Evolutionary conservation across 2,113 vertebrate genomes (phyloP), one percentile per base, ranked within the genome.

Genomic region (Macquaria ambigua): DNA sequence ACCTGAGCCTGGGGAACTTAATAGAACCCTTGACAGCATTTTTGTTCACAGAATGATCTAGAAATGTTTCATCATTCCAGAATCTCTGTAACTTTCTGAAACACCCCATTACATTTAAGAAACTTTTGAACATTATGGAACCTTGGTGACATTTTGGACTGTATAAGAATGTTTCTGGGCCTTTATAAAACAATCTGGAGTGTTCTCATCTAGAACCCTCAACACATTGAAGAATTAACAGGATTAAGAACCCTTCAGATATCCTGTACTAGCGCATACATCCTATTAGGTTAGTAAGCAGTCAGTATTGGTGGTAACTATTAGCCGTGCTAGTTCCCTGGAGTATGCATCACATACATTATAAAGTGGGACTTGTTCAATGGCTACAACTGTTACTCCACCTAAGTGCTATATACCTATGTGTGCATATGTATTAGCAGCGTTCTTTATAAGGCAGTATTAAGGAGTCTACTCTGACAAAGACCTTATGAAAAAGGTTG

Each of bases 251-350:
- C 41, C 15, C 55, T 74, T 68, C 15, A 61, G n/a, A 53, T 69
- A 46, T 41, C 41, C 11, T 20, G 52, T 64, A 7, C 50, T 52
- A 18, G 16, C 2, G 8, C 10, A 46, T 34, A 34, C 34, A 34
- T 34, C 14, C 25, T 56, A 0, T 31, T 34, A 14, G 20, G 21
- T 56, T 64, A 41, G 3, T 34, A 23, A 52, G 18, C 21, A 10
- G 9, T 77, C 16, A 14, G 31, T 74, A 43, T 79, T 85, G 23
- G 64, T 75, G 64, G 34, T 48, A 62, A 58, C 28, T 39, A 9
- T 73, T 5, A 76, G 68, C 55, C 5, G 2, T 58, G 61, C 14
- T 81, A 16, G 63, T 74, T 78, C 52, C 37, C 25, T 8, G 23
- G 21, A 18, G 28, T 10, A 46, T 21, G 16, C 4, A 16, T 46